Evolutionary conservation across 1,140 invertebrate genomes (phyloP).

Genomic region (Ctenoplectra terminalis): DNA sequence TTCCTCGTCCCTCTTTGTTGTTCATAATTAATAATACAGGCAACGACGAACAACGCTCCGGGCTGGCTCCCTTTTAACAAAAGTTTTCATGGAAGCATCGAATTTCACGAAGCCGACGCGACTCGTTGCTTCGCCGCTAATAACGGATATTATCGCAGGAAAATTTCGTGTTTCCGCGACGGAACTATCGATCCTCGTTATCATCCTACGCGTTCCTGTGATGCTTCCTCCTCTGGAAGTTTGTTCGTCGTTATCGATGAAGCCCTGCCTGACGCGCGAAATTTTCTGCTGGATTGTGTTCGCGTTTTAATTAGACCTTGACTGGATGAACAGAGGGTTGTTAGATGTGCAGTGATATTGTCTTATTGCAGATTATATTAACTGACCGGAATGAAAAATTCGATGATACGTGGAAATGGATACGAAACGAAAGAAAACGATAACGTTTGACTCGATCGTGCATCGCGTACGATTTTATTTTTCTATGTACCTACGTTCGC

Average conservation of each 20-base stretch:
- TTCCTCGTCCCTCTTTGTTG: constrained; percentile 19
- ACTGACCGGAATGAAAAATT: too few species aligned
- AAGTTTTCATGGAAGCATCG: constrained; percentile 70
- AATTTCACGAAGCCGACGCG: constrained; percentile 63
- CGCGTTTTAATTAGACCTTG: not conserved
- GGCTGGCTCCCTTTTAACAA: constrained; percentile 45
- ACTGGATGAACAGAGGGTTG: too few species aligned
- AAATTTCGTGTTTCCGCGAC: constrained; percentile 29
- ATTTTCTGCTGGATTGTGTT: not conserved
- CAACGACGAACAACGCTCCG: constrained; percentile 7
- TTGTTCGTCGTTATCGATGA: not conserved
- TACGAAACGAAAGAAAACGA: too few species aligned
- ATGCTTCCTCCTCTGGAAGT: not conserved
- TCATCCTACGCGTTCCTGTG: not conserved
- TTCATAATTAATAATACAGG: constrained; percentile 63
- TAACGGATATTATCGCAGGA: not conserved
- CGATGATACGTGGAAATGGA: too few species aligned
- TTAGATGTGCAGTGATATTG: too few species aligned
- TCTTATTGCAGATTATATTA: too few species aligned
- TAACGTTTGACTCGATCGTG: too few species aligned
- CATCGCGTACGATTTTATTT: too few species aligned
- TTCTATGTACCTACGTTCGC: too few species aligned
- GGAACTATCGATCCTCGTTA: constrained; percentile 31
- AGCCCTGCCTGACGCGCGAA: not conserved
- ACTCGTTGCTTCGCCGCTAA: too few species aligned